Evolutionary conservation across 2,113 vertebrate species (phyloP).

Genomic region (Chascanopsetta lugubris): DNA sequence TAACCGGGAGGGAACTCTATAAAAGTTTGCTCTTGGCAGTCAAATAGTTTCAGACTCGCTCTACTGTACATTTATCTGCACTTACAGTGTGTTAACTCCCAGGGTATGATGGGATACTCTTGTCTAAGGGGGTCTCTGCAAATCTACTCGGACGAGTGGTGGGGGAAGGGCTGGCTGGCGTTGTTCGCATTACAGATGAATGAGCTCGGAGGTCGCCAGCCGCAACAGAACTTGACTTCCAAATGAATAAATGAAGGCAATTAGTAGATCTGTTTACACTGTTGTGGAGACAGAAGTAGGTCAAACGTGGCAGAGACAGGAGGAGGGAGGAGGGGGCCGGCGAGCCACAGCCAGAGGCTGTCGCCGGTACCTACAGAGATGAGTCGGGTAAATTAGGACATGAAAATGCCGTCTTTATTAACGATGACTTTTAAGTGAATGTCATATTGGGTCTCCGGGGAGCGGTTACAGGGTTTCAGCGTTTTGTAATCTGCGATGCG

Average conservation of each 20-base stretch:
- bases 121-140: constrained; percentile 28
- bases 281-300: constrained; percentile 77
- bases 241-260: constrained; percentile 82
- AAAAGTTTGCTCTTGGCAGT: constrained; percentile 3
- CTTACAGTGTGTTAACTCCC: constrained; percentile 14
- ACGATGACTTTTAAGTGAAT: constrained; percentile 76
- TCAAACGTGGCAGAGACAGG: constrained; percentile 68
- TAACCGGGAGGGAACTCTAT: constrained; percentile 29
- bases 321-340: constrained; percentile 53
- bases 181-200: constrained; percentile 74
- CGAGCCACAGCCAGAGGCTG: constrained; percentile 60
- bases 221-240: constrained; percentile 76
- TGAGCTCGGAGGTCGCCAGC: constrained; percentile 66
- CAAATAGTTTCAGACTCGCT: constrained; percentile 5
- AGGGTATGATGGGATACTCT: constrained; percentile 40
- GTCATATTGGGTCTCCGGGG: constrained; percentile 71
- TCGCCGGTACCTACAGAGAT: constrained; percentile 69
- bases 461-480: constrained; percentile 50
- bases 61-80: neutral
- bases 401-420: constrained; percentile 72
- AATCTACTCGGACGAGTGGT: constrained; percentile 30
- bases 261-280: constrained; percentile 79
- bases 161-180: constrained; percentile 36
- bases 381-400: constrained; percentile 72
- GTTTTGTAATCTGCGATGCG: constrained; percentile 55